A percentile compares a stretch with the other conserved stretches of the same genome.
phyloP scores from a whole-genome alignment of 2,888 invertebrate genomes.

The Tetragonisca angustula region DNA sequence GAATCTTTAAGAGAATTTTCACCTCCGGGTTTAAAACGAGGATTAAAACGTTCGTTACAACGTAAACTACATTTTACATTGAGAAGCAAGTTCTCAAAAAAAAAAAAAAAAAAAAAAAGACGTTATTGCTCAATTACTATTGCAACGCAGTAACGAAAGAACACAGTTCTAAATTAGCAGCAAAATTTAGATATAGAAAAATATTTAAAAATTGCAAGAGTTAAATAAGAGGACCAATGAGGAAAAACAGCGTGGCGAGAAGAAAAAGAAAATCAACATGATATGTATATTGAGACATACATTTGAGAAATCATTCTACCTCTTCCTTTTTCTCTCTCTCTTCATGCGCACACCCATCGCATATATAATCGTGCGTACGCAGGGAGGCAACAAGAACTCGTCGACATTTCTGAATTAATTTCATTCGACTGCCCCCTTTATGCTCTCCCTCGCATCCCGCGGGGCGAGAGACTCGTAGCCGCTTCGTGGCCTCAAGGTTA shows the following conservation, averaged over 20 bases:
- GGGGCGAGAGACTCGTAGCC: constrained; percentile 62
- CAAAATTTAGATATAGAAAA: neutral
- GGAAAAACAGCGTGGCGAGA: neutral
- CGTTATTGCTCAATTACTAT: neutral
- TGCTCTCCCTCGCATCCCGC: constrained; percentile 70
- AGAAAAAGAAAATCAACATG: neutral
- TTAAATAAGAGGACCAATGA: neutral
- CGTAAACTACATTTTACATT: neutral
- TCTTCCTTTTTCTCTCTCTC: neutral
- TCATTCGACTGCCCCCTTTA: constrained; percentile 80
- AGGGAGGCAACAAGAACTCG: constrained; percentile 69
- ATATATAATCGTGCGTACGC: constrained; percentile 61
- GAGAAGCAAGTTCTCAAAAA: neutral
- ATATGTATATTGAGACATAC: neutral
- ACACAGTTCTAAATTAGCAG: neutral
- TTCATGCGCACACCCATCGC: constrained; percentile 25
- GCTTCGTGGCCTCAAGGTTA: constrained; percentile 78
- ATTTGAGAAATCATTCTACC: constrained; percentile 8
- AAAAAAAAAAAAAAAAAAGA: neutral
- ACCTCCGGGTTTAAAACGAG: neutral
- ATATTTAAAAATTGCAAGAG: neutral
- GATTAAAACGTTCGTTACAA: neutral
- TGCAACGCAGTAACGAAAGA: neutral
- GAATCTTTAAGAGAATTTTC: neutral
- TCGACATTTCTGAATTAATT: constrained; percentile 80